Percentiles rank a stretch among this genome's conserved stretches.
These are phyloP conservation scores for Pogoniulus pusillus DNA, from an alignment of 2,797 vertebrate genomes.

Conservation along the genomic window DNA sequence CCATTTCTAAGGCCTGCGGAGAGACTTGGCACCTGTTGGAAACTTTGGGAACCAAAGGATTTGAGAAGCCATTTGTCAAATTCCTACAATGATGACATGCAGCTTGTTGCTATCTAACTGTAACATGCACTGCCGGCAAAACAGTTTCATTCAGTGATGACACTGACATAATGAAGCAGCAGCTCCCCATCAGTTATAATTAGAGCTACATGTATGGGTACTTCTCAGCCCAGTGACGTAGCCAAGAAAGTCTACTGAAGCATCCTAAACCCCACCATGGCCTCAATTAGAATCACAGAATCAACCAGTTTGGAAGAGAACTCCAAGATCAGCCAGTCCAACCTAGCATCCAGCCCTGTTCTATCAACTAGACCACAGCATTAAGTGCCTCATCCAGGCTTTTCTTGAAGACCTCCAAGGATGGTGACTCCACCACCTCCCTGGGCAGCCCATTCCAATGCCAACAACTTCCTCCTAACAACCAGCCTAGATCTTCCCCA, in stretches of 20 bases:
- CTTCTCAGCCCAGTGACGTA: not conserved
- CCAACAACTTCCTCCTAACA: too few species aligned
- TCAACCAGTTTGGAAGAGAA: too few species aligned
- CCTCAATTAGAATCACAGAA: too few species aligned
- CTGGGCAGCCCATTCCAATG: too few species aligned
- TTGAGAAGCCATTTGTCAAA: not conserved
- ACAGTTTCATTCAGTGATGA: not conserved
- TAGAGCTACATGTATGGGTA: not conserved
- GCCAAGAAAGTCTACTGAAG: not conserved
- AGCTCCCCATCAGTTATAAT: not conserved
- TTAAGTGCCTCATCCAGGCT: too few species aligned
- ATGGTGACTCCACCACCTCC: too few species aligned
- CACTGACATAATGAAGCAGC: not conserved
- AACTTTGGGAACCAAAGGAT: not conserved
- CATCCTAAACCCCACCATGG: not conserved
- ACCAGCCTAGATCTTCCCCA: too few species aligned
- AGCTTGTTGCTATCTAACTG: not conserved
- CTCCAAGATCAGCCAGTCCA: too few species aligned
- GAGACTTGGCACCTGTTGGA: not conserved
- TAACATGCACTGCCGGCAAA: not conserved
- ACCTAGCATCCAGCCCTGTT: too few species aligned
- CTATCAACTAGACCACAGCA: too few species aligned
- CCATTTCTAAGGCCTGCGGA: not conserved
- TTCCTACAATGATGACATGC: not conserved
- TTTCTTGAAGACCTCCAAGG: too few species aligned